A percentile compares a stretch with the other conserved stretches of the same genome.
Evolutionary conservation across 2,113 vertebrate species (phyloP).

Genomic region (Tautogolabrus adspersus): DNA sequence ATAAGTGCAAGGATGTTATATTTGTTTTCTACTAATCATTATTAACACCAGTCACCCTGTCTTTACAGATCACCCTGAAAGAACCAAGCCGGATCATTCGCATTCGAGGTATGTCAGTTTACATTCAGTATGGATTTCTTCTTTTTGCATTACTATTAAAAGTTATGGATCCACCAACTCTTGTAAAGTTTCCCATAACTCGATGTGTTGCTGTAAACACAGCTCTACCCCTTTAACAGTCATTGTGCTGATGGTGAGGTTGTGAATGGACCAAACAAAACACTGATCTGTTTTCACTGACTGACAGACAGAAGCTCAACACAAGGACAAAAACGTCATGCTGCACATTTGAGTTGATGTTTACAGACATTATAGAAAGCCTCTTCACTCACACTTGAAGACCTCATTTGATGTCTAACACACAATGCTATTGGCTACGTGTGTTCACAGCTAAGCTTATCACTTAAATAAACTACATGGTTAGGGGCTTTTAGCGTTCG

Average conservation of each 20-base stretch:
- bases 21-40: background rate
- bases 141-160: background rate
- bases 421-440: background rate
- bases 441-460: slow-evolving; percentile 12
- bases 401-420: background rate
- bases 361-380: background rate
- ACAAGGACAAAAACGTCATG: background rate
- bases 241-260: slow-evolving; percentile 62
- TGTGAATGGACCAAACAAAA: slow-evolving; percentile 67
- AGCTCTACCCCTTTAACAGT: slow-evolving; percentile 53
- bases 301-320: slow-evolving; percentile 33
- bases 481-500: background rate
- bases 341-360: slow-evolving; percentile 36
- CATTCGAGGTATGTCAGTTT: slow-evolving; percentile 85
- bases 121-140: too few species aligned
- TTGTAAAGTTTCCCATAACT: slow-evolving; percentile 10
- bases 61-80: slow-evolving; percentile 87
- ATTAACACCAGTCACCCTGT: slow-evolving; percentile 32
- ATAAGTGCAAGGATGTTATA: background rate
- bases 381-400: too few species aligned
- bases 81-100: slow-evolving; percentile 88
- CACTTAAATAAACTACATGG: background rate
- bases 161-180: background rate
- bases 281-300: slow-evolving; percentile 38
- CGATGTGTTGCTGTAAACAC: slow-evolving; percentile 5